phyloP scores from a whole-genome alignment of 2,888 invertebrate genomes.

The Rhamnusium bicolor region DNA sequence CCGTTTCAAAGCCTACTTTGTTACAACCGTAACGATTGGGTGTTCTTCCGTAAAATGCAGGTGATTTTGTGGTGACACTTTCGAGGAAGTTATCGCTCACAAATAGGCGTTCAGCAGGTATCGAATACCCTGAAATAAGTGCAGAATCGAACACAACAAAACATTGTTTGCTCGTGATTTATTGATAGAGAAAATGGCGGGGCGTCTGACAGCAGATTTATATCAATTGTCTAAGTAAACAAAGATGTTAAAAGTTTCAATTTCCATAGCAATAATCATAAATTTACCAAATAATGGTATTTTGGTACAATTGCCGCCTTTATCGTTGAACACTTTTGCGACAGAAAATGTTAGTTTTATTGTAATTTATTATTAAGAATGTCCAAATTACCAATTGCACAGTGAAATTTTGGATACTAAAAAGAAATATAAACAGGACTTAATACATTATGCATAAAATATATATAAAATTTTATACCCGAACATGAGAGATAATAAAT shows the following conservation, averaged over 20 bases:
- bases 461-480: no score
- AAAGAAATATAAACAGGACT: no score
- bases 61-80: slow-evolving; percentile 54
- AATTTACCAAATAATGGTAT: slow-evolving; percentile 50
- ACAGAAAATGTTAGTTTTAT: neutral
- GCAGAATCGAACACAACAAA: slow-evolving; percentile 53
- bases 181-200: slow-evolving; percentile 44
- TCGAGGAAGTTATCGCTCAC: slow-evolving; percentile 56
- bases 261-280: slow-evolving; percentile 47
- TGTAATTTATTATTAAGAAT: no score
- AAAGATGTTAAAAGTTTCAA: slow-evolving; percentile 47
- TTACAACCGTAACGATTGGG: slow-evolving; percentile 24
- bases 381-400: no score
- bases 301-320: neutral
- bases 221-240: slow-evolving; percentile 48
- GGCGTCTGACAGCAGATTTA: slow-evolving; percentile 49
- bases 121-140: slow-evolving; percentile 50
- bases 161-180: slow-evolving; percentile 51
- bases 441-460: no score
- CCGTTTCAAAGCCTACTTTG: slow-evolving; percentile 4
- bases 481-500: no score
- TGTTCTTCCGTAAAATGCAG: slow-evolving; percentile 48
- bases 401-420: no score
- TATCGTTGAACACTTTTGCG: neutral
- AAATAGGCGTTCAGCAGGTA: slow-evolving; percentile 52